Base-by-base conservation (phyloP, 2,888 invertebrate species). In the Pristionchus mayeri region DNA sequence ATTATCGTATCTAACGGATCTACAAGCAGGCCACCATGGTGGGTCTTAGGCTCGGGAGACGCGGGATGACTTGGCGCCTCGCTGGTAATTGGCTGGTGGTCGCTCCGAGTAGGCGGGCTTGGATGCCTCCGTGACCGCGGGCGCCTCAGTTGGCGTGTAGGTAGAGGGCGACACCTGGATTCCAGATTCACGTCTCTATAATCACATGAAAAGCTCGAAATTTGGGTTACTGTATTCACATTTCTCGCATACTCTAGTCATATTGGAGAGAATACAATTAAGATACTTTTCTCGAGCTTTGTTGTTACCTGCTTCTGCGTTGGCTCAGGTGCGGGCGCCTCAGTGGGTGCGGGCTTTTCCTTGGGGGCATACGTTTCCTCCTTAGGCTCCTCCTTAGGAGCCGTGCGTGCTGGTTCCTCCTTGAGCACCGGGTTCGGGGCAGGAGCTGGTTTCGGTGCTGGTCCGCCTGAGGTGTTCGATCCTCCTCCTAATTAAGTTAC, bases 21-120 rank as follows among this genome's bases (percentile, higher is more conserved):
- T 24, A 24, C 24, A 24, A 24, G 24, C 24, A 0, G 57, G 21
- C 9, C 24, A 57, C 34, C 1, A 21, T 63, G 34, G 13, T 30
- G 18, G 24, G 18, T 63, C 37, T 37, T 71, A 24, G n/a, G 40
- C 40, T 11, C 80, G 52, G 1, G 80, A 57, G n/a, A 80, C 57
- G 0, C 80, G 37, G 11, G 80, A 50, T 3, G 80, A 80, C 80
- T 80, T 80, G 34, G 80, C 80, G 27, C 34, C 80, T n/a, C 24
- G 48, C 0, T 24, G 16, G 57, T 57, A 37, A n/a, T n/a, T n/a
- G n/a, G n/a, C n/a, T 27, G 52, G 27, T 0, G 80, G 81, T 21
- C 13, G 27, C 34, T 57, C 63, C 63, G 27, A 63, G 81, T 34
- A 57, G 13, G 63, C 2, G 11, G 27, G 52, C 0, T 60, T 24